Base-by-base conservation (phyloP, 2,113 vertebrate genomes). In the Epinephelus lanceolatus region DNA sequence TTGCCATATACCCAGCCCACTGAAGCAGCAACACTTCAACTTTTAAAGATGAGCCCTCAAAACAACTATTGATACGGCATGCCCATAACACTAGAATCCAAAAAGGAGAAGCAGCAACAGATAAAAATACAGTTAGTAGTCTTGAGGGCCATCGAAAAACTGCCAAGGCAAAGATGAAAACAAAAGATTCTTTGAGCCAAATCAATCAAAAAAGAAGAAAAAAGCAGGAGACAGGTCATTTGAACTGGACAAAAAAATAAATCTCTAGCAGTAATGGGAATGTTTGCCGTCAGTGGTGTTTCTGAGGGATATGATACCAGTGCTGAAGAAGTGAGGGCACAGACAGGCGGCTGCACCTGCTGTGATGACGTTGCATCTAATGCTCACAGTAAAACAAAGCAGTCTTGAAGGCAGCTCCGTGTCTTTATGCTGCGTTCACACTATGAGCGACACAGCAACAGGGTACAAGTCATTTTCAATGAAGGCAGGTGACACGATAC, bases 181-280 rank as follows among this genome's bases (percentile, higher is more conserved):
- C 18, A 18, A 51, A 13, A 18, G 8, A 23, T 7, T 68, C 52
- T 61, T 30, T 42, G 25, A 17, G 33, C 4, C 55, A 62, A 49
- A 77, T 67, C 18, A 57, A 18, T 53, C 15, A 42, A 73, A 37
- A 45, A 70, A 55, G 23, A 71, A 62, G 81, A 25, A 21, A 17
- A 81, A 56, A 75, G 25, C 11, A 42, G n/a, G 59, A 62, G 45
- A 30, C 33, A 30, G 11, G 18, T 37, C 25, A 2, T 42, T 55
- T 25, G 1, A 63, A 69, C 15, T 15, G 18, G 19, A 68, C 18
- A 13, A 18, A 11, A 25, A 42, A 78, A 30, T 40, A 45, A 63
- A 0, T 25, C 57, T 68, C 5, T n/a, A 57, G 71, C 27, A 65
- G 14, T 72, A 65, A 78, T 11, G 52, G 69, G 42, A 78, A 76